Conservation (phyloP, 1,140 invertebrate genomes). For the Drosophila serrata region DNA sequence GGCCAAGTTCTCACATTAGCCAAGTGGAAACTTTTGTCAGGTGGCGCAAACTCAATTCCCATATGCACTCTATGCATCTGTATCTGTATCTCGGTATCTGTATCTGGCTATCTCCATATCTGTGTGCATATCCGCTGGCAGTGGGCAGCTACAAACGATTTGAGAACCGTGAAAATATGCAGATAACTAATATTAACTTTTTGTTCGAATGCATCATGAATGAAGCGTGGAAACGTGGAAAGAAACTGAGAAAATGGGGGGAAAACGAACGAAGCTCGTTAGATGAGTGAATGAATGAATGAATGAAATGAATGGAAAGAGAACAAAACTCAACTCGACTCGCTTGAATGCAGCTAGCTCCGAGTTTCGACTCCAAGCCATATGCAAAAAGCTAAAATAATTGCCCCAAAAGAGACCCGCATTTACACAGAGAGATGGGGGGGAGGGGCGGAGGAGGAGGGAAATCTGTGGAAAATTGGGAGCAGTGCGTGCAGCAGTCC, state of each 20-base stretch:
- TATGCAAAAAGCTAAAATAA: slow-evolving; percentile 61
- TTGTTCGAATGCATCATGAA: slow-evolving; percentile 80
- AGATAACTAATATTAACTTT: slow-evolving; percentile 84
- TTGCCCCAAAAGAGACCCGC: slow-evolving; percentile 41
- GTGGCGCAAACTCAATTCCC: slow-evolving; percentile 52
- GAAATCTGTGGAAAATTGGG: slow-evolving; percentile 36
- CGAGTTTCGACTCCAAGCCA: slow-evolving; percentile 18
- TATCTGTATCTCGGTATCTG: slow-evolving; percentile 14
- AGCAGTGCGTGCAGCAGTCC: slow-evolving; percentile 60
- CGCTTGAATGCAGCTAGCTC: slow-evolving; percentile 40
- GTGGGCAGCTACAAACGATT: slow-evolving; percentile 68
- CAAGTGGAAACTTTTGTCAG: slow-evolving; percentile 64
- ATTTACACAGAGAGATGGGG: slow-evolving; percentile 7
- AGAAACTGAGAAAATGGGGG: slow-evolving; percentile 7
- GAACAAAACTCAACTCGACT: slow-evolving; percentile 18
- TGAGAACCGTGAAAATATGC: slow-evolving; percentile 81
- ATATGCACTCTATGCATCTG: slow-evolving; percentile 22
- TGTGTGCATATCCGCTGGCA: slow-evolving; percentile 61
- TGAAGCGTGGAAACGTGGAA: slow-evolving; percentile 73
- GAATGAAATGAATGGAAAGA: slow-evolving; percentile 36
- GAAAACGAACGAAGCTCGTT: slow-evolving; percentile 43
- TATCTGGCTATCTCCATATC: slow-evolving; percentile 21
- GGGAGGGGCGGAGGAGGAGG: neutral
- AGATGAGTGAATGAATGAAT: slow-evolving; percentile 56
- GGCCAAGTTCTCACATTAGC: slow-evolving; percentile 50